These are phyloP conservation scores for Drosophila virilis DNA, from an alignment of 1,140 invertebrate species.

Conservation along the genomic window DNA sequence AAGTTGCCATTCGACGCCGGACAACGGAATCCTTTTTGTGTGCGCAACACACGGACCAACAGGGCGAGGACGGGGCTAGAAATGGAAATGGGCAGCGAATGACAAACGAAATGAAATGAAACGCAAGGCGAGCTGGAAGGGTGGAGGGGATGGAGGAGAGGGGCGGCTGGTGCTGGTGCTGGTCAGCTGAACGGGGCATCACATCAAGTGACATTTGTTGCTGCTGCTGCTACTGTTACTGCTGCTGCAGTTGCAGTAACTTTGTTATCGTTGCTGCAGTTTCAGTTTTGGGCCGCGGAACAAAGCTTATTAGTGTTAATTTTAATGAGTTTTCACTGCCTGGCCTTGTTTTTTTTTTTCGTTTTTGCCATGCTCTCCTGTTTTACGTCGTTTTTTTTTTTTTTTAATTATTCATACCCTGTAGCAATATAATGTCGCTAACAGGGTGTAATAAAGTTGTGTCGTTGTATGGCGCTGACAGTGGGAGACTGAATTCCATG, in stretches of 20 bases:
- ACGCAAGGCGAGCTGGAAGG: constrained; percentile 18
- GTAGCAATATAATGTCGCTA: background rate
- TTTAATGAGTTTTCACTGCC: constrained; percentile 62
- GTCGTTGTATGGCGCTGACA: background rate
- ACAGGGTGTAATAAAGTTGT: background rate
- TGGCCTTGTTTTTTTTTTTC: constrained; percentile 32
- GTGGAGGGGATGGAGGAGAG: background rate
- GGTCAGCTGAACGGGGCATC: constrained; percentile 9
- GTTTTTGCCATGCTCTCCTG: background rate
- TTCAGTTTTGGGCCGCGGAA: constrained; percentile 47
- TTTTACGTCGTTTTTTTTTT: constrained; percentile 1
- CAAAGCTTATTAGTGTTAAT: constrained; percentile 66
- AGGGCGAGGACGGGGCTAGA: background rate
- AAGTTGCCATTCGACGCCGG: constrained; percentile 38
- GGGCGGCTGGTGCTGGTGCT: too few species aligned
- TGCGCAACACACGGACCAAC: constrained; percentile 23
- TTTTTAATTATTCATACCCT: constrained; percentile 10
- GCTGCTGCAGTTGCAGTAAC: constrained; percentile 44
- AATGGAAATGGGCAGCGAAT: constrained; percentile 49
- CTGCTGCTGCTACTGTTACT: constrained; percentile 19
- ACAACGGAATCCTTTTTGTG: constrained; percentile 60
- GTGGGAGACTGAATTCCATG: background rate
- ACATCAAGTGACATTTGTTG: constrained; percentile 58
- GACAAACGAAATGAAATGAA: constrained; percentile 51
- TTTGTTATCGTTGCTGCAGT: constrained; percentile 42